These are phyloP conservation scores for Sialis fuliginosa DNA, from an alignment of 2,888 invertebrate genomes.

Conservation along the genomic window DNA sequence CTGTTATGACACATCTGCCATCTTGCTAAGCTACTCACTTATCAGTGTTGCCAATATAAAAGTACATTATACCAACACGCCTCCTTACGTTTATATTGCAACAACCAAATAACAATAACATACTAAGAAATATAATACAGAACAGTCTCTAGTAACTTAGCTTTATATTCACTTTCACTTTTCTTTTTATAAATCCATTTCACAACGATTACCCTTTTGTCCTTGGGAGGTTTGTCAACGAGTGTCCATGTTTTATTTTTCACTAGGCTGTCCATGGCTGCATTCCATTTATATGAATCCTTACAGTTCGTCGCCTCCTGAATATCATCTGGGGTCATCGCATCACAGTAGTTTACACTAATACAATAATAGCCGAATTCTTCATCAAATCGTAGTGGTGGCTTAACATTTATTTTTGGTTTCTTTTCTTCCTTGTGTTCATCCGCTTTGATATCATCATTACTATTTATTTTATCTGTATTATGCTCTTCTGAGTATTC, in stretches of 20 bases:
- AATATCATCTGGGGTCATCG: background rate
- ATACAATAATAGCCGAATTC: conserved; percentile 6
- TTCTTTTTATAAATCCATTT: conserved; percentile 1
- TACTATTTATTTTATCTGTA: too few species aligned
- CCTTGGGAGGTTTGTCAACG: background rate
- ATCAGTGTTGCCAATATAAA: too few species aligned
- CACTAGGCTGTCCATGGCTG: background rate
- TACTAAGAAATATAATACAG: too few species aligned
- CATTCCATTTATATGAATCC: background rate
- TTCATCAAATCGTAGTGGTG: background rate
- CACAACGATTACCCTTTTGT: background rate
- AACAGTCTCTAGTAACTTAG: background rate
- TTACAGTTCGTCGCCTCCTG: background rate
- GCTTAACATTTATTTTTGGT: too few species aligned
- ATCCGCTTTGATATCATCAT: too few species aligned
- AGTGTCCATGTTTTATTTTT: background rate
- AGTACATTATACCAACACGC: too few species aligned
- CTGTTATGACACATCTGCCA: too few species aligned
- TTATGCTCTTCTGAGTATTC: too few species aligned
- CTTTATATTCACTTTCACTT: background rate
- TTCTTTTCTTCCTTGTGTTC: too few species aligned
- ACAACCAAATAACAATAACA: too few species aligned
- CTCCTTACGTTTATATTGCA: too few species aligned
- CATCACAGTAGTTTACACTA: conserved; percentile 5
- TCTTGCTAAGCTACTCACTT: too few species aligned